Evolutionary conservation across 1,140 invertebrate species (phyloP).

Genomic region (Heliconius eleuchia): DNA sequence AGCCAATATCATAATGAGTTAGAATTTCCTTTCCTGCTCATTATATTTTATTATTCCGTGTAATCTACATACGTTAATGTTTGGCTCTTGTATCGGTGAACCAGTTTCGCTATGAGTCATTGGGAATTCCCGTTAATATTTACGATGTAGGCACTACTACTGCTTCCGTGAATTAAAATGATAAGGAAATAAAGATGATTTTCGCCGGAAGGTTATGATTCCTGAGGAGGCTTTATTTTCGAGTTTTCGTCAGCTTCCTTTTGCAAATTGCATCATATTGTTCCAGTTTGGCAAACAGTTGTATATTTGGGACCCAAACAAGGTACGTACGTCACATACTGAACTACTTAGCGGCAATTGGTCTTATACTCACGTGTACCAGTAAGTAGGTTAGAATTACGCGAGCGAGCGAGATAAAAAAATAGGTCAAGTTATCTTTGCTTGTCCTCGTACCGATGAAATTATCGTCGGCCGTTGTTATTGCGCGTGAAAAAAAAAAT

Average conservation of each 20-base stretch:
- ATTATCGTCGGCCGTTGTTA: slow-evolving; percentile 67
- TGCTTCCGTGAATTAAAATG: not conserved
- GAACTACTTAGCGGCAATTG: slow-evolving; percentile 62
- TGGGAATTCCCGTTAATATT: slow-evolving; percentile 32
- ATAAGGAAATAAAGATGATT: not conserved
- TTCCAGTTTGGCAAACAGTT: not conserved
- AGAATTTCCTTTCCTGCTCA: slow-evolving; percentile 39
- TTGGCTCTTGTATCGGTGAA: slow-evolving; percentile 1
- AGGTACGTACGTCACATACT: slow-evolving; percentile 40
- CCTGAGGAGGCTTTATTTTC: not conserved
- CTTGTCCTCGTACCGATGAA: slow-evolving; percentile 75
- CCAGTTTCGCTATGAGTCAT: slow-evolving; percentile 33
- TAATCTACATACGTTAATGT: slow-evolving; percentile 29
- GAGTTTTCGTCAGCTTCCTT: not conserved
- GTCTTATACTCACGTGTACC: slow-evolving; percentile 57
- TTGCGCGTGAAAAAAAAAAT: slow-evolving; percentile 72
- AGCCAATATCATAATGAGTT: slow-evolving; percentile 35
- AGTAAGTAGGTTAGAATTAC: slow-evolving; percentile 74
- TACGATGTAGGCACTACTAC: not conserved
- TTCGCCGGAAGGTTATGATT: not conserved
- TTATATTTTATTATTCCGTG: slow-evolving; percentile 29
- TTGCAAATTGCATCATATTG: not conserved
- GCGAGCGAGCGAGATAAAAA: slow-evolving; percentile 75
- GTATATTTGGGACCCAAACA: slow-evolving; percentile 45
- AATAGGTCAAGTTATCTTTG: slow-evolving; percentile 80